Evolutionary conservation across 2,888 invertebrate species (phyloP).

Genomic region (Andrena praecox): DNA sequence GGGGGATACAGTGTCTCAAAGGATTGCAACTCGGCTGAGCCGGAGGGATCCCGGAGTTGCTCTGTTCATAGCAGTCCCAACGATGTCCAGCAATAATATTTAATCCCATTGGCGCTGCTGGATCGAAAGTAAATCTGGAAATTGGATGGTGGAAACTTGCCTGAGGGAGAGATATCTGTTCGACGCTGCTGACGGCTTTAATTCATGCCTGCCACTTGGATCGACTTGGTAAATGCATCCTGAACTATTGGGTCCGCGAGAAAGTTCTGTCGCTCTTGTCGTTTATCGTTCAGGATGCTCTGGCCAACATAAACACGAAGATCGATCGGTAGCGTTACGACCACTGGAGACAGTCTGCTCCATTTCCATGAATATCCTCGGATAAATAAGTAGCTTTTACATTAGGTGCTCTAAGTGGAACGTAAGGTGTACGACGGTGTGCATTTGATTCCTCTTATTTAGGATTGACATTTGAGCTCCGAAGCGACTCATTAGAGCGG

Average conservation of each 20-base stretch:
- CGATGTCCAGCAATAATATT: constrained; percentile 33
- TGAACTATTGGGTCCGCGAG: background rate
- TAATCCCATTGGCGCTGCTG: constrained; percentile 9
- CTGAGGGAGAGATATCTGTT: too few species aligned
- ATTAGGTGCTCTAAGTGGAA: too few species aligned
- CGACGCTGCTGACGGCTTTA: background rate
- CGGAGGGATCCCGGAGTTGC: background rate
- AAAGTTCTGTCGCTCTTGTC: constrained; percentile 12
- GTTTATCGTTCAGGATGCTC: background rate
- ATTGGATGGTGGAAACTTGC: constrained; percentile 1
- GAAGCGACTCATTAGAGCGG: too few species aligned
- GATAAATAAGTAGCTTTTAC: background rate
- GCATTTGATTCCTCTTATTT: too few species aligned
- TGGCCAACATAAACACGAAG: background rate
- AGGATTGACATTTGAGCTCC: too few species aligned
- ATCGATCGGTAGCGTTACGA: background rate
- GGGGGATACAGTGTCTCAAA: constrained; percentile 18
- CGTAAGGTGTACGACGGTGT: too few species aligned
- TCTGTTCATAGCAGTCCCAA: background rate
- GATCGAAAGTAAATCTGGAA: constrained; percentile 7
- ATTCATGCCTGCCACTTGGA: constrained; percentile 18
- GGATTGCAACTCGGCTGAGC: constrained; percentile 48
- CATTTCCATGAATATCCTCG: constrained; percentile 1
- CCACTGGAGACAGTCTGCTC: background rate
- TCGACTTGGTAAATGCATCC: constrained; percentile 8